Percentiles rank a stretch among this genome's conserved stretches.
phyloP scores from a whole-genome alignment of 2,113 vertebrate genomes.

The Sardina pilchardus region DNA sequence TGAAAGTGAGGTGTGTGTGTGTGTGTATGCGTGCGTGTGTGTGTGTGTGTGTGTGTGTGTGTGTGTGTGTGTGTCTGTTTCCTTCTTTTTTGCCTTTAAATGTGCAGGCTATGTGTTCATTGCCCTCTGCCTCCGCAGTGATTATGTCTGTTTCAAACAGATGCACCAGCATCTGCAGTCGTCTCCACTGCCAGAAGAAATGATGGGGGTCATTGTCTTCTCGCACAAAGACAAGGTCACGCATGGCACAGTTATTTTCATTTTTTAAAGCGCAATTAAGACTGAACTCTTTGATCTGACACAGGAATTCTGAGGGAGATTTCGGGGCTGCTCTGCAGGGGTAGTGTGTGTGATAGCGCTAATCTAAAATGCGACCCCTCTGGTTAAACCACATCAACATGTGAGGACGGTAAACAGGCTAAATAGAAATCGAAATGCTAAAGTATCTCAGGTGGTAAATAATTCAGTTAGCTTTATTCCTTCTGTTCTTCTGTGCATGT shows the following conservation, averaged over 20 bases:
- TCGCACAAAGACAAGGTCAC: slow-evolving; percentile 40
- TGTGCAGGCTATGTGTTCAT: neutral
- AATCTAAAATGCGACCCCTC: neutral
- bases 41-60: neutral
- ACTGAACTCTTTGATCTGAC: slow-evolving; percentile 24
- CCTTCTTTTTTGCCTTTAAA: neutral
- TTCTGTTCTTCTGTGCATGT: neutral
- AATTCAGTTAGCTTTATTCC: neutral
- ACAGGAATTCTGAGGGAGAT: slow-evolving; percentile 13
- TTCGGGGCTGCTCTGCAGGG: neutral
- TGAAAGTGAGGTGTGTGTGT: neutral
- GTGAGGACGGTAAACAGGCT: neutral
- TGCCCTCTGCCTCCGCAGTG: slow-evolving; percentile 15
- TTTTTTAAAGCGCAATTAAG: slow-evolving; percentile 20
- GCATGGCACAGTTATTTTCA: slow-evolving; percentile 22
- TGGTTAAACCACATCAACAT: slow-evolving; percentile 7
- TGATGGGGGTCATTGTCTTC: slow-evolving; percentile 39
- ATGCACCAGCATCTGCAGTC: slow-evolving; percentile 43
- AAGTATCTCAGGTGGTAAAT: neutral
- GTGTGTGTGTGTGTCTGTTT: neutral
- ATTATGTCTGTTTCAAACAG: slow-evolving; percentile 36
- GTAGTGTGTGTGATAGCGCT: neutral
- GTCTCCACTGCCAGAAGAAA: slow-evolving; percentile 35
- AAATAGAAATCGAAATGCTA: neutral
- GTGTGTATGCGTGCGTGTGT: neutral